Evolutionary conservation across 23 tunicate species (phyloP), one percentile per base, ranked within the genome.

Genomic region (Phallusia fumigata): DNA sequence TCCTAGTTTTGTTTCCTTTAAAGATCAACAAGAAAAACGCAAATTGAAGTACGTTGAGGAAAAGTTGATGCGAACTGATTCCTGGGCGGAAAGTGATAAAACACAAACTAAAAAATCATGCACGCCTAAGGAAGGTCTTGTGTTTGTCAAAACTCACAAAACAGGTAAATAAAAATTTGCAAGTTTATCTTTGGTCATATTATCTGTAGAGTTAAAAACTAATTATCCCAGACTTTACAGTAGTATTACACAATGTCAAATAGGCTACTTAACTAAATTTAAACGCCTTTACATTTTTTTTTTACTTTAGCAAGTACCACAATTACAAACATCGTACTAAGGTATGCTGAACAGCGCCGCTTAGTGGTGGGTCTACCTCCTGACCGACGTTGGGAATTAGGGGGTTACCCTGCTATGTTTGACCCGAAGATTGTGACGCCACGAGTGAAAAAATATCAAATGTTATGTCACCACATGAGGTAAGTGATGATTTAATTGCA

Each of bases 381-480:
- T 0, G 77, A 65, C 24, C 65, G 87, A 79, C 87, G 82, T 0
- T 96, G 99, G 99, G 88, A 96, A 52, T 77, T 96, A 12, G 99
- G 87, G 36, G 99, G 99, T 34, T 96, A 96, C 58, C 99, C 99
- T 16, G 93, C 85, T 34, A 33, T 58, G 49, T 95, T 95, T 69
- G 74, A 89, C 18, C 36, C 52, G 24, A 33, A 53, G 22, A 74
- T 96, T 32, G 82, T 96, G 40, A 89, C 82, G 45, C 99, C 99
- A 21, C 93, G 76, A 30, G 31, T 86, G 44, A 32, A 76, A 34
- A 86, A 85, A 74, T 96, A 96, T 69, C 93, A 96, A 21, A 88
- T 96, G 30, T 85, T 96, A 0, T 91, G 97, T 76, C 99, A 96
- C 52, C 99, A 96, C 84, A 65, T 87, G 16, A 84, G 96, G 86